Evolutionary conservation across 2,113 vertebrate species (phyloP).

Genomic region (Sander vitreus): DNA sequence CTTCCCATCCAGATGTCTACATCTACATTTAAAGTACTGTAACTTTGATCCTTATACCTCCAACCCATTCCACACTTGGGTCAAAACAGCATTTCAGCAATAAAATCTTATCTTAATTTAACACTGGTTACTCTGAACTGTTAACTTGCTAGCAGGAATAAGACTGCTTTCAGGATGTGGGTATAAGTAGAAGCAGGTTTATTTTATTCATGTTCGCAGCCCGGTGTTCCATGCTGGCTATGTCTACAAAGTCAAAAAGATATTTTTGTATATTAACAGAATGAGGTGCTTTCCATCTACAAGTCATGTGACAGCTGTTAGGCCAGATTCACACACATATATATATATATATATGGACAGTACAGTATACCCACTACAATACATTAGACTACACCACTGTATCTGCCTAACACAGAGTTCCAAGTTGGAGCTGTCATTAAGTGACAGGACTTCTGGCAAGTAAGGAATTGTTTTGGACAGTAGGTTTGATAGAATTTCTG

Average conservation of each 20-base stretch:
- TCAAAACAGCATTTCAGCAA: not conserved
- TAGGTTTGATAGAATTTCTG: not conserved
- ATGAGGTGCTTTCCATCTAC: not conserved
- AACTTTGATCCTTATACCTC: not conserved
- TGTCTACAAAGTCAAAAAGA: no score
- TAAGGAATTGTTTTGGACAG: conserved; percentile 5
- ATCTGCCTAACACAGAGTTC: not conserved
- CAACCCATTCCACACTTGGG: not conserved
- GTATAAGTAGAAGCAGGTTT: not conserved
- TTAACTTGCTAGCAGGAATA: no score
- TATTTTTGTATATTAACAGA: no score
- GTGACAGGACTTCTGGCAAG: not conserved
- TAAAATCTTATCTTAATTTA: not conserved
- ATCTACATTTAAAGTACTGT: not conserved
- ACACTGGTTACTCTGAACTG: not conserved
- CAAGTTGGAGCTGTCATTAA: not conserved
- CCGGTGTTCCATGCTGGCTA: no score
- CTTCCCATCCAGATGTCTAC: conserved; percentile 7
- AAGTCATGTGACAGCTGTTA: not conserved
- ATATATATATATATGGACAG: no score
- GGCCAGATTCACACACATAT: not conserved
- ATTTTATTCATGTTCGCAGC: no score
- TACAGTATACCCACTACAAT: no score
- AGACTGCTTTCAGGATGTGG: not conserved
- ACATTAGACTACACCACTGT: no score